Conservation (phyloP, 2,888 invertebrate species). For the Octonoba sinensis region DNA sequence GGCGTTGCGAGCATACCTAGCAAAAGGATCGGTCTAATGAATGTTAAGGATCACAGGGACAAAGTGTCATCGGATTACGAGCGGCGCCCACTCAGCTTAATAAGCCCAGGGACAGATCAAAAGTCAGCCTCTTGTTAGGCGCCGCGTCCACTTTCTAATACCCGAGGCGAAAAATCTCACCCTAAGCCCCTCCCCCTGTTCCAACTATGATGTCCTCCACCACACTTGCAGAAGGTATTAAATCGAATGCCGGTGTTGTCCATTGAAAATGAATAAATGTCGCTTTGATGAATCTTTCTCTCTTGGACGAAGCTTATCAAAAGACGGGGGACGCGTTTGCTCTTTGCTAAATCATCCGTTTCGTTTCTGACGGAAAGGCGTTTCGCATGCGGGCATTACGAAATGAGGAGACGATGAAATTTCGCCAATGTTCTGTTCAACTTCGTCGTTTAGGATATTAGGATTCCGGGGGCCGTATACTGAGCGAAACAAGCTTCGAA, state of each 20-base stretch:
- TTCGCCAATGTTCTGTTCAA: conserved; percentile 21
- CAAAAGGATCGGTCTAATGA: conserved; percentile 55
- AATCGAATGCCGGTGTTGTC: conserved; percentile 26
- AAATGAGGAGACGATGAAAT: conserved; percentile 24
- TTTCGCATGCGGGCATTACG: conserved; percentile 3
- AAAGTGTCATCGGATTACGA: conserved; percentile 54
- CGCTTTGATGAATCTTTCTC: not conserved
- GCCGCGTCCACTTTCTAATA: conserved; percentile 49
- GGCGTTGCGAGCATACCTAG: not conserved
- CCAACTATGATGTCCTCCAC: not conserved
- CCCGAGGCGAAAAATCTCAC: conserved; percentile 55
- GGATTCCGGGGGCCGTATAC: no score
- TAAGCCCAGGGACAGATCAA: conserved; percentile 55
- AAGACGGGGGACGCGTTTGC: not conserved
- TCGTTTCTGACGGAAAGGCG: no score
- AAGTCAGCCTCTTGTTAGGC: conserved; percentile 56
- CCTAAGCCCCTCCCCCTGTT: conserved; percentile 14
- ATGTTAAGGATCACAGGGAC: conserved; percentile 57
- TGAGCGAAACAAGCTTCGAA: no score
- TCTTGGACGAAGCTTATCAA: conserved; percentile 1
- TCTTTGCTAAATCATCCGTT: no score
- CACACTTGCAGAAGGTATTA: not conserved
- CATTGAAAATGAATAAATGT: conserved; percentile 39
- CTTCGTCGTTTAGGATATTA: conserved; percentile 10
- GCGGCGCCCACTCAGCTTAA: conserved; percentile 55